Evolutionary conservation across 2,888 invertebrate species (phyloP).

Genomic region (Phorcus lineatus): DNA sequence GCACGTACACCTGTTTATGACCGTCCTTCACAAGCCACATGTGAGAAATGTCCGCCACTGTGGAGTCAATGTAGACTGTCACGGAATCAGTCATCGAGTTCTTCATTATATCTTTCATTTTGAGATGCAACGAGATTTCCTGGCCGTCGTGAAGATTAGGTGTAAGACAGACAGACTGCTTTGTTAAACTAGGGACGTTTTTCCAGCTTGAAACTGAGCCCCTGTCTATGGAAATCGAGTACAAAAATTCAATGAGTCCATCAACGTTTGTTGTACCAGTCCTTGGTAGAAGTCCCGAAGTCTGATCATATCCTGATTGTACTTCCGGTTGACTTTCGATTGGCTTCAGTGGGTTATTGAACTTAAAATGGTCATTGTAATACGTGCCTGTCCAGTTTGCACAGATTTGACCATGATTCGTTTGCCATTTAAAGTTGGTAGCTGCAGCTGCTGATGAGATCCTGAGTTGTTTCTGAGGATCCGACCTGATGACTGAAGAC

Average conservation of each 20-base stretch:
- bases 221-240: slow-evolving; percentile 16
- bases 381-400: slow-evolving; percentile 41
- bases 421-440: slow-evolving; percentile 46
- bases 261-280: slow-evolving; percentile 45
- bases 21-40: slow-evolving; percentile 41
- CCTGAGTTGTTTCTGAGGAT: slow-evolving; percentile 15
- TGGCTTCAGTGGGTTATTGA: slow-evolving; percentile 34
- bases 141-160: slow-evolving; percentile 43
- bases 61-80: slow-evolving; percentile 38
- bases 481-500: slow-evolving; percentile 28
- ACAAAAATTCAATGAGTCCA: slow-evolving; percentile 41
- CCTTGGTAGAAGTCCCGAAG: slow-evolving; percentile 39
- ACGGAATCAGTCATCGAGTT: slow-evolving; percentile 36
- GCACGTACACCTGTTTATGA: slow-evolving; percentile 44
- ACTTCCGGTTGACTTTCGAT: slow-evolving; percentile 38
- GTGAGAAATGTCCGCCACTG: slow-evolving; percentile 43
- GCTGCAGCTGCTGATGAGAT: slow-evolving; percentile 37
- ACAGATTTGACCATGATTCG: slow-evolving; percentile 39
- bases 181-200: slow-evolving; percentile 30
- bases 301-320: slow-evolving; percentile 46
- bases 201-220: background rate
- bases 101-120: slow-evolving; percentile 44
- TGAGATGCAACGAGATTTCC: slow-evolving; percentile 34
- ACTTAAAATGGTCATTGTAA: slow-evolving; percentile 36
- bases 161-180: slow-evolving; percentile 35